Base-by-base conservation (phyloP, 1,140 invertebrate species). In the Parasteatoda tepidariorum region DNA sequence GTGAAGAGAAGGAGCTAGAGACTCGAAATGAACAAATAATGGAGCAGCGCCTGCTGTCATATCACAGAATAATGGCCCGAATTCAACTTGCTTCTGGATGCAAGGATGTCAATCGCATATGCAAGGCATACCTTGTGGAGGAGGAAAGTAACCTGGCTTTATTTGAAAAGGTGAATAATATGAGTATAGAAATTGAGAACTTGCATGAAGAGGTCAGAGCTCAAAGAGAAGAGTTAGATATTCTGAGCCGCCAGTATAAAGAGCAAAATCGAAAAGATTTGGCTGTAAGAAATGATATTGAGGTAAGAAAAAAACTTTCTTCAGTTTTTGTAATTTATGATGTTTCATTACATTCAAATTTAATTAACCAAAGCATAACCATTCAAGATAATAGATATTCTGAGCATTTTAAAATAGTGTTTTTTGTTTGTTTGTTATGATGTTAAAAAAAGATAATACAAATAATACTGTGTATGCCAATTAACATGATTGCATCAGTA, bases 181-280 rank as follows among this genome's bases (percentile, higher is more conserved):
- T 82, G 34, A 82, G 64, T 54, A 48, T 82, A 31, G 78, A 82
- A 33, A 82, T 82, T 59, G 78, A 82, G 22, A 82, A 82, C 24
- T 31, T 82, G 26, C 55, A 61, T 15, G 67, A 82, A 54, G 78
- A 82, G 48, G 78, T 82, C 0, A 61, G 59, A 33, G 34, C 33
- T 22, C 31, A 82, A 61, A 82, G 78, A 24, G n/a, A 41, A 30
- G 54, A 59, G 48, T 31, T 82, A 33, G 64, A 82, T 59, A 33
- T 41, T 30, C n/a, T 82, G n/a, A 61, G 66, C 22, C 48, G 55
- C 3, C 66, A 82, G n/a, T 82, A 61, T 57, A 82, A 82, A 31
- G 78, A 82, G 31, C 78, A 82, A 48, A 70, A 82, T 30, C 38
- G 67, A 30, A 82, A 82, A 48, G 78, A 82, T 70, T 61, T 82